Base-by-base conservation (phyloP, 1,140 invertebrate species). In the Sitobion miscanthi region DNA sequence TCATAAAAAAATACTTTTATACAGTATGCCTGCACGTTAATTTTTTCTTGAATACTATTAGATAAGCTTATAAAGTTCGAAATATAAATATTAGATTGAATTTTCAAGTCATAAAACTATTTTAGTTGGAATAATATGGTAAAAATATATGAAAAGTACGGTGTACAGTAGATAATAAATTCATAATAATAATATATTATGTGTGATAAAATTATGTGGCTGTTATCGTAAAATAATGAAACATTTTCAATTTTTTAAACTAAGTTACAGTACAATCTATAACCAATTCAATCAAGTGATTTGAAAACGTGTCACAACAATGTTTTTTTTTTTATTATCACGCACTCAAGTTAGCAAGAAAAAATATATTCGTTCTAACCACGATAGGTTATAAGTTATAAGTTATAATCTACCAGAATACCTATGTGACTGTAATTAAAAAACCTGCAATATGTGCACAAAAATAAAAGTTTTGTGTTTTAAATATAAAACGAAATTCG, bases 1-100 rank as follows among this genome's bases (percentile, higher is more conserved):
- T 77, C 14, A 77, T n/a, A 23, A 35, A n/a, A 77, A 77, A 77
- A 30, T 30, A n/a, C 62, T 11, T n/a, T 69, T 69, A 69, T 69
- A 14, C 30, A 69, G 30, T n/a, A 69, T 69, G 25, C 9, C 57
- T 25, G 3, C 30, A 62, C 7, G 57, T 62, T 62, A 4, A 69
- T n/a, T 69, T 69, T 69, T 69, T 69, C 62, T 77, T 69, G 62
- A 69, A 77, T 77, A 20, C 30, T 77, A 77, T 77, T n/a, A 77
- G 11, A n/a, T 77, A n/a, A 77, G 30, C n/a, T 77, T 77, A 77
- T n/a, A 77, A 77, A 77, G 62, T 77, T 77, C n/a, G 8, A 5
- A 77, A 77, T 77, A 77, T 77, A n/a, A n/a, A 77, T 77, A n/a
- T 77, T n/a, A 77, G n/a, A 77, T 77, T 77, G 62, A 77, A n/a